phyloP scores from a whole-genome alignment of 2,888 invertebrate species.

The Lordiphosa andalusiaca region DNA sequence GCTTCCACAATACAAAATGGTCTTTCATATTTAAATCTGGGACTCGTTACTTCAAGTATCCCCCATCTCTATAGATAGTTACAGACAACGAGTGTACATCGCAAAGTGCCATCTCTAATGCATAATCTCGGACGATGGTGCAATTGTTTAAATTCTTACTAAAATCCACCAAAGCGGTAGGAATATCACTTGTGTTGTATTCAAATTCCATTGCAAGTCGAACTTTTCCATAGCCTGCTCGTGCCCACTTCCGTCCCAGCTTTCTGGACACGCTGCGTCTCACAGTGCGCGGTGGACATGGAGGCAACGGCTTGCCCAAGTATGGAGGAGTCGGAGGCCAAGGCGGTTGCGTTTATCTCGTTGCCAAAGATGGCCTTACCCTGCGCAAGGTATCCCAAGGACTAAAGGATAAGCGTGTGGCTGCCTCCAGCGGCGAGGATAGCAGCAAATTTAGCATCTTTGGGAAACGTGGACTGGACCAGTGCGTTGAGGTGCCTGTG shows the following conservation, averaged over 20 bases:
- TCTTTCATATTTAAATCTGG: not conserved
- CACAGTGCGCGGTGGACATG: conserved; percentile 90
- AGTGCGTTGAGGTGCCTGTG: conserved; percentile 88
- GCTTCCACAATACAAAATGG: no score
- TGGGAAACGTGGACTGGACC: conserved; percentile 87
- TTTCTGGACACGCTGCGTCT: conserved; percentile 92
- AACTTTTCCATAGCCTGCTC: conserved; percentile 52
- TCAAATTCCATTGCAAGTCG: not conserved
- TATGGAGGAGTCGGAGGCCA: conserved; percentile 95
- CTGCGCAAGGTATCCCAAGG: conserved; percentile 81
- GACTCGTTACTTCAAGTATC: not conserved
- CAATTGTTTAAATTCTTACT: conserved; percentile 72
- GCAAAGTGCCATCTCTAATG: conserved; percentile 2
- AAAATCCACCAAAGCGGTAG: conserved; percentile 71
- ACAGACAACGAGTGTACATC: no score
- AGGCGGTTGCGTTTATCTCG: conserved; percentile 91
- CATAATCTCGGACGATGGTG: conserved; percentile 61
- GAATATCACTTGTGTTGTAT: not conserved
- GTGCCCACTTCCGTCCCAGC: conserved; percentile 75
- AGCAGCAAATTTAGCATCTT: conserved; percentile 88
- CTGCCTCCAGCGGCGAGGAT: conserved; percentile 87
- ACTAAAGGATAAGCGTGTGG: conserved; percentile 64
- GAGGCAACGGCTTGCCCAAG: conserved; percentile 86
- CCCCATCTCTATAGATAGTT: no score
- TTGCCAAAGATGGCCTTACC: conserved; percentile 84